Base-by-base conservation (phyloP, 2,113 vertebrate species). In the Hydropotes inermis region DNA sequence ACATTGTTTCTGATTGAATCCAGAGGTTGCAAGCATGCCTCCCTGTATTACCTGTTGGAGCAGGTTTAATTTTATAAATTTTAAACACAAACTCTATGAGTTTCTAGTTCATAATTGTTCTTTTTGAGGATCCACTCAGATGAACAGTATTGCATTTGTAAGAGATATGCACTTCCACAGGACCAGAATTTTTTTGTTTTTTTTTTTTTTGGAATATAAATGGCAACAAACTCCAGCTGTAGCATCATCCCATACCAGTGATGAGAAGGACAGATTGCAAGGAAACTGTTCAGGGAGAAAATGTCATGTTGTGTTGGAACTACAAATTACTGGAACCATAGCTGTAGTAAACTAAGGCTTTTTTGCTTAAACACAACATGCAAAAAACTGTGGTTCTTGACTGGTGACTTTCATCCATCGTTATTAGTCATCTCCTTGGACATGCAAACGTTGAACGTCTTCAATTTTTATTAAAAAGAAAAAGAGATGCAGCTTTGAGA, bases 31-130 rank as follows among this genome's bases (percentile, higher is more conserved):
- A 98, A 92, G 98, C 96, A 97, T 97, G 98, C 95, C 97, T 98
- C 98, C 97, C 98, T 98, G 70, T 99, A 97, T 98, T 99, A 98
- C 98, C 99, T 99, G 99, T 98, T 98, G 98, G 97, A 97, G 98
- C 99, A 99, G 99, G 99, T 97, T 99, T 99, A 99, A 99, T 99
- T 99, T 99, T 99, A 99, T 99, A 99, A 99, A 99, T 99, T 99
- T 98, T 98, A 98, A 96, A 97, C 98, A 98, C 98, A 94, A 99
- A 99, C 99, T 99, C 99, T 99, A 83, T 99, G 99, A 99, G 99
- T 99, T 99, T 99, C 98, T 98, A 98, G 94, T 97, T 82, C 95
- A 55, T 98, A 98, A 97, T 98, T 98, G 97, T 98, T 98, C 98
- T 98, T 97, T 97, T 98, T 98, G 98, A 99, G 98, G 98, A 98